These are phyloP conservation scores for Lepus americanus DNA, from an alignment of 2,113 vertebrate genomes.

Conservation along the genomic window DNA sequence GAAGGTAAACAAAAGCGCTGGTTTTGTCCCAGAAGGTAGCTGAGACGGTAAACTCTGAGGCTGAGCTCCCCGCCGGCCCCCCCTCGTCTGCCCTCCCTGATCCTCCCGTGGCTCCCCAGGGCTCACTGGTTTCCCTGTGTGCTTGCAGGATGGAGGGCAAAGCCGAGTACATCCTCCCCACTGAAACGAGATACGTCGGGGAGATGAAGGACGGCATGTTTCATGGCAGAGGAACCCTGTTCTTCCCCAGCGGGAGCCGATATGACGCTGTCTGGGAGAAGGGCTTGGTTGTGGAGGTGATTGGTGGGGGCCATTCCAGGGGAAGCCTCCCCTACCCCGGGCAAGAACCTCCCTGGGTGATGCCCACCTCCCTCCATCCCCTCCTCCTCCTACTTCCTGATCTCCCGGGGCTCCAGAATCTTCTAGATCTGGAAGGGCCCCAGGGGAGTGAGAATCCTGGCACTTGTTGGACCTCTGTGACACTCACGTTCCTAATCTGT, in stretches of 20 bases:
- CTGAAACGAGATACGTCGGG: constrained; percentile 92
- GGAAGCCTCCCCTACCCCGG: neutral
- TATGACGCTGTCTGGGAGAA: constrained; percentile 93
- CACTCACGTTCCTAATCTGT: neutral
- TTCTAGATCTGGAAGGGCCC: neutral
- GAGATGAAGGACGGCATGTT: constrained; percentile 94
- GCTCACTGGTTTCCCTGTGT: constrained; percentile 22
- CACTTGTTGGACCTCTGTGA: constrained; percentile 26
- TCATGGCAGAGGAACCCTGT: constrained; percentile 93
- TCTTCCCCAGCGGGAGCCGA: constrained; percentile 90
- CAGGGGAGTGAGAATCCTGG: neutral
- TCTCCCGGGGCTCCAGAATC: neutral
- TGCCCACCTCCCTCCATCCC: neutral
- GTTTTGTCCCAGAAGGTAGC: neutral
- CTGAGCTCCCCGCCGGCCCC: neutral
- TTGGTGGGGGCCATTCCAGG: neutral
- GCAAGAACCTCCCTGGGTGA: neutral
- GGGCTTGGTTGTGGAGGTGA: constrained; percentile 91
- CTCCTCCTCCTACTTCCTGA: neutral
- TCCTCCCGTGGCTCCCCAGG: rapidly evolving
- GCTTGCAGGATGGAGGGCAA: constrained; percentile 93
- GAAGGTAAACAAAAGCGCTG: neutral
- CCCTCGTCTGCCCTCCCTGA: neutral
- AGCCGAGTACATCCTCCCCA: constrained; percentile 91
- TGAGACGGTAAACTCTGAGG: neutral